Conservation (phyloP, 2,888 invertebrate species). For the Pyrrhia umbra region DNA sequence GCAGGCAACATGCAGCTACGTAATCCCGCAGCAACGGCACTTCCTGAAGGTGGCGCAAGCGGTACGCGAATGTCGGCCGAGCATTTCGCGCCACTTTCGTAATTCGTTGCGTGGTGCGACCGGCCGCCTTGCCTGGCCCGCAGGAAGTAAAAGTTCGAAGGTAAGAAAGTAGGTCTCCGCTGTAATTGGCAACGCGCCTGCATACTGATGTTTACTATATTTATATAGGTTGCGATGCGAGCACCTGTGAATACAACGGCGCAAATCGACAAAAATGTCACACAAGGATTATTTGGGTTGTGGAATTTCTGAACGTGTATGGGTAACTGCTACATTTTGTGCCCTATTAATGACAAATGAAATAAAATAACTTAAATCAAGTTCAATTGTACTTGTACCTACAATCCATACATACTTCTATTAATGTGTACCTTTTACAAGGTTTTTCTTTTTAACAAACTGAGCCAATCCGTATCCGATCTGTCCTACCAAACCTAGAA, state of each 20-base stretch:
- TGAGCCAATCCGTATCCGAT: too few relatives aligned
- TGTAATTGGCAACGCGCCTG: conserved; percentile 89
- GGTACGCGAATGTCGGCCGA: conserved; percentile 89
- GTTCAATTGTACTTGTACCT: too few relatives aligned
- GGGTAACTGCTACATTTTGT: too few relatives aligned
- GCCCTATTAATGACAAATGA: too few relatives aligned
- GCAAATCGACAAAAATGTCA: conserved; percentile 48
- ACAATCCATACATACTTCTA: too few relatives aligned
- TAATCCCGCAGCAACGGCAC: conserved; percentile 88
- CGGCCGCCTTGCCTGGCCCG: conserved; percentile 87
- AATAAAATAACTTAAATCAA: too few relatives aligned
- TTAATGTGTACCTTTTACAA: too few relatives aligned
- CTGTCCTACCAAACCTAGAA: neutral
- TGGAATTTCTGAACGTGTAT: neutral
- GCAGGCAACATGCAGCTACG: conserved; percentile 78
- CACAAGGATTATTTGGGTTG: conserved; percentile 5
- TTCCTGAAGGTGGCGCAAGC: conserved; percentile 90
- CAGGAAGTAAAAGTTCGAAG: conserved; percentile 91
- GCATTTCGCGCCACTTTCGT: conserved; percentile 90
- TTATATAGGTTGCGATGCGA: conserved; percentile 79
- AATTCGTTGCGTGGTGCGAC: conserved; percentile 89
- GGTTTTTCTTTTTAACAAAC: too few relatives aligned
- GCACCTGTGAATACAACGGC: conserved; percentile 71
- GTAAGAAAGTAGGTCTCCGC: conserved; percentile 90
- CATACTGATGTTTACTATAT: conserved; percentile 85